Conservation (phyloP, 2,113 vertebrate genomes). For the Ochotona curzoniae region DNA sequence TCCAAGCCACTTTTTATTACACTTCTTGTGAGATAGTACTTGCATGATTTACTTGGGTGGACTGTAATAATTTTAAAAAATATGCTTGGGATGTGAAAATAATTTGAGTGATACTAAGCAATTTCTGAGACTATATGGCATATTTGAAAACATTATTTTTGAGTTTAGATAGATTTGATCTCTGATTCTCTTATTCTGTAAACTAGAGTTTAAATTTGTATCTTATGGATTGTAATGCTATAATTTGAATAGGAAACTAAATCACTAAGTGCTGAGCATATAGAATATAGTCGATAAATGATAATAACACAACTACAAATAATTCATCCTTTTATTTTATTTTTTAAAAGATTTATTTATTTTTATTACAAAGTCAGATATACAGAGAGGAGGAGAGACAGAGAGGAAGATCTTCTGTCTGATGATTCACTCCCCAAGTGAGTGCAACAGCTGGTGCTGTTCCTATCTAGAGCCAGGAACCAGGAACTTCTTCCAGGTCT, state of each 20-base stretch:
- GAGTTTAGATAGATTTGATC: not conserved
- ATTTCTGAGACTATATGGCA: accelerated
- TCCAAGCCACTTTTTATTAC: not conserved
- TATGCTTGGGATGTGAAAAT: not conserved
- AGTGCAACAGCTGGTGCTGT: no score
- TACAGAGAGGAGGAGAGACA: no score
- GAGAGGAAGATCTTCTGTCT: no score
- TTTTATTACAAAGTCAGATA: no score
- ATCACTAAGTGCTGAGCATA: not conserved
- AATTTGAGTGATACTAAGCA: not conserved
- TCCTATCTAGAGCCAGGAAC: no score
- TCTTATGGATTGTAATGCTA: not conserved
- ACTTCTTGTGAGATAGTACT: not conserved
- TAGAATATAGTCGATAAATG: not conserved
- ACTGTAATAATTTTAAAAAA: not conserved
- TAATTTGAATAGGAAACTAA: not conserved
- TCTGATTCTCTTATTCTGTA: not conserved
- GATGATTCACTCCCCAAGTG: no score
- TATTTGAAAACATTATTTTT: not conserved
- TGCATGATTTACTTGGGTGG: not conserved
- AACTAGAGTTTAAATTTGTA: not conserved
- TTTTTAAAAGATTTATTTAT: no score
- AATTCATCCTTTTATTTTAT: no score
- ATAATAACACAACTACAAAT: not conserved
- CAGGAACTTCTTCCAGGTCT: no score